Evolutionary conservation across 92 coral and sea anemone genomes (phyloP), one percentile per base, ranked within the genome.

Genomic region (Palythoa heliodiscus): DNA sequence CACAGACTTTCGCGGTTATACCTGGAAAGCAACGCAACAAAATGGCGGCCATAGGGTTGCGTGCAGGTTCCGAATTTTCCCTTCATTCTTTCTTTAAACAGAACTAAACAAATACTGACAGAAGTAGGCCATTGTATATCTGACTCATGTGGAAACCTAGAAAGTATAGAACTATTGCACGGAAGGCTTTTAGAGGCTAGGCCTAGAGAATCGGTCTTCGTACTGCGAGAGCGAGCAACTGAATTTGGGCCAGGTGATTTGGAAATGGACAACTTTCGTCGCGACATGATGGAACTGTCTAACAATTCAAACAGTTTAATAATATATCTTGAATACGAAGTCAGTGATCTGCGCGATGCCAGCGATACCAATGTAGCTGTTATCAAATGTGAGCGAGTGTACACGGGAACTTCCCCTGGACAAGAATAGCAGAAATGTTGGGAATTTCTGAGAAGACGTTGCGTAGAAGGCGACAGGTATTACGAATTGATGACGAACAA

Each of bases 111-210:
- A 88, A 83, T 88, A 50, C 67, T 85, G 52, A 86, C 89, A 17
- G 93, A 88, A 55, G 89, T 89, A 74, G 91, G 88, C 85, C 87
- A 91, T 70, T 84, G 69, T 78, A 80, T 91, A 47, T 85, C 78
- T 88, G 82, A 37, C 52, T 85, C 88, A 39, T 55, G 71, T 88
- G 87, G 54, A 58, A 68, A 76, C 84, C 86, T 86, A 80, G 86
- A 88, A 64, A 82, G 80, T 16, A 64, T 86, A 66, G 83, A 88
- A 76, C 60, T 86, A 84, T 69, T 85, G 71, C 93, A 85, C 67
- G 87, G 88, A 57, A 88, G 91, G 88, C 93, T 91, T 81, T 76
- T 90, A 43, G 93, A 88, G 91, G 93, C 89, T 80, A 88, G 86
- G 91, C 91, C 89, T 80, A 88, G 86, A 58, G 91, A 91, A 79